Conservation (phyloP, 2,113 vertebrate species). For the Syngnathus typhle region DNA sequence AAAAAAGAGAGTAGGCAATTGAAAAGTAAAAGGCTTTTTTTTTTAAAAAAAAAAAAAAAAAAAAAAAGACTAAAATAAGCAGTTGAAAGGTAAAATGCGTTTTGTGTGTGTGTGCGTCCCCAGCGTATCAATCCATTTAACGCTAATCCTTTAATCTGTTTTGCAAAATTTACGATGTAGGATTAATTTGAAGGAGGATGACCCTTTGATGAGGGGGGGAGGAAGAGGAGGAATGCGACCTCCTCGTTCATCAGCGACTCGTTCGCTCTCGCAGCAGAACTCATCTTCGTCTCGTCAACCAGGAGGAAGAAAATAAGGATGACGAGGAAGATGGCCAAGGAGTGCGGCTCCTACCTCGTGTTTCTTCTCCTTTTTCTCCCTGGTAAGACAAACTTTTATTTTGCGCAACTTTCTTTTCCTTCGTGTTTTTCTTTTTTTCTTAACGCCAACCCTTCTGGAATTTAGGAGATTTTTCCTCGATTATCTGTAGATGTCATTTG, state of each 20-base stretch:
- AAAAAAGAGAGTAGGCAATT: no score
- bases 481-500: no score
- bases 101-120: slow-evolving; percentile 3
- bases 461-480: no score
- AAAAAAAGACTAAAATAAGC: not conserved
- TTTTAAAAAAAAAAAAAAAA: not conserved
- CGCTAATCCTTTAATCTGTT: slow-evolving; percentile 51
- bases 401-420: not conserved
- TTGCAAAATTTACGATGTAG: slow-evolving; percentile 9
- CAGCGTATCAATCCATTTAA: slow-evolving; percentile 21
- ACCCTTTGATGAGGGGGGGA: not conserved
- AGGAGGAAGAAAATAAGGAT: not conserved
- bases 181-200: slow-evolving; percentile 10
- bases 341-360: not conserved
- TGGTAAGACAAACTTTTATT: slow-evolving; percentile 31
- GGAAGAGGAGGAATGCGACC: not conserved
- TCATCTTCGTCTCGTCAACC: not conserved
- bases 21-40: no score
- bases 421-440: not conserved
- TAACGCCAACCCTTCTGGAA: no score
- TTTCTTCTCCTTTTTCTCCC: slow-evolving; percentile 35
- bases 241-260: slow-evolving; percentile 20
- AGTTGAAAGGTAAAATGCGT: slow-evolving; percentile 10
- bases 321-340: slow-evolving; percentile 32
- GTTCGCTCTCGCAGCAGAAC: slow-evolving; percentile 1